A percentile compares a stretch with the other conserved stretches of the same genome.
These are phyloP conservation scores for Oenanthe oenanthe DNA, from an alignment of 2,113 vertebrate species.

Conservation along the genomic window DNA sequence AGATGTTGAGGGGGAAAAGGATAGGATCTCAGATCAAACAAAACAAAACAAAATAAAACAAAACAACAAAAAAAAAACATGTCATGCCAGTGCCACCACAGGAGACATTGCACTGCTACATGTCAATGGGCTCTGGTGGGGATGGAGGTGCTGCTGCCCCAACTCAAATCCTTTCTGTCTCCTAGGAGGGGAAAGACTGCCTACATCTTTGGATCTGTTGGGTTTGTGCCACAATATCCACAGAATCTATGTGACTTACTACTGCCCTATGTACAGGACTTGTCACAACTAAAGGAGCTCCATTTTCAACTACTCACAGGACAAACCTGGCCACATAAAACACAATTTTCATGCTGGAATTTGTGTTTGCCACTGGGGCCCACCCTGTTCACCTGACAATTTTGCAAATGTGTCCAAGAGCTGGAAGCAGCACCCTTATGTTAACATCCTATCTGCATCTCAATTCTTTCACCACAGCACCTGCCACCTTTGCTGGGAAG, in stretches of 20 bases:
- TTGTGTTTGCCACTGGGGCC: background rate
- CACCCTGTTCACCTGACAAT: background rate
- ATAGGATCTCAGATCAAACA: background rate
- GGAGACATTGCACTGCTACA: fast-evolving
- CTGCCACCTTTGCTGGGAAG: background rate
- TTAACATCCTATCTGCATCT: background rate
- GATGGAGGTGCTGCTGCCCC: background rate
- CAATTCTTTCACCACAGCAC: background rate
- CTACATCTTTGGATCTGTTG: background rate
- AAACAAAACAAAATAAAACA: background rate
- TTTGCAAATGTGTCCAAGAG: background rate
- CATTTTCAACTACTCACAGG: background rate
- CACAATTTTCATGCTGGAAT: background rate
- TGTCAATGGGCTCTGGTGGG: fast-evolving
- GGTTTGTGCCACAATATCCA: background rate
- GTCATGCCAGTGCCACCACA: background rate
- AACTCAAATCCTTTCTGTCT: background rate
- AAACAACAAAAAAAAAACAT: background rate
- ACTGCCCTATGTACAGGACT: background rate
- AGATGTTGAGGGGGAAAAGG: background rate
- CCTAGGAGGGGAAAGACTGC: background rate
- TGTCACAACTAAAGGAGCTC: background rate
- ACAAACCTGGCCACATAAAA: fast-evolving
- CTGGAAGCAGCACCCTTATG: background rate
- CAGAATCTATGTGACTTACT: fast-evolving